phyloP scores from a whole-genome alignment of 2,797 vertebrate genomes.

The Falco naumanni region DNA sequence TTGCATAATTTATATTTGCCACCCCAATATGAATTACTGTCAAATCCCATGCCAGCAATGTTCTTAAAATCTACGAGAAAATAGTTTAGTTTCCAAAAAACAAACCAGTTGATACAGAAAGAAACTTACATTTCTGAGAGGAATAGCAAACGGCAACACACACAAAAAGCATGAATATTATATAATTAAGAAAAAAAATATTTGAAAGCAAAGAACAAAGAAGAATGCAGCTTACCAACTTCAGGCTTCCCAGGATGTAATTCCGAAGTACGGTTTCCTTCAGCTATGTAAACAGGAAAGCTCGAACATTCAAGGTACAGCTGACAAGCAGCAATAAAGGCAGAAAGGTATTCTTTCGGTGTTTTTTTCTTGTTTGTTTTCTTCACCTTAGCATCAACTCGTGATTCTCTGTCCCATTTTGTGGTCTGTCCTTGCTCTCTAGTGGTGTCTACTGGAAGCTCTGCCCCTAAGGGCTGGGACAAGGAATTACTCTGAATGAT shows the following conservation, averaged over 20 bases:
- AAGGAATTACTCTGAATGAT: slow-evolving; percentile 79
- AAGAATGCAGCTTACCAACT: slow-evolving; percentile 67
- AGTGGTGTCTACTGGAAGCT: slow-evolving; percentile 55
- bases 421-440: slow-evolving; percentile 65
- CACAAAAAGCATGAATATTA: neutral
- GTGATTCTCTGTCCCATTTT: slow-evolving; percentile 73
- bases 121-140: neutral
- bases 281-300: slow-evolving; percentile 97
- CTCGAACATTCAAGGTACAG: slow-evolving; percentile 98
- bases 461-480: slow-evolving; percentile 68
- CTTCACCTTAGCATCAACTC: slow-evolving; percentile 70
- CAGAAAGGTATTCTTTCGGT: slow-evolving; percentile 86
- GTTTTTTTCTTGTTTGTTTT: slow-evolving; percentile 64
- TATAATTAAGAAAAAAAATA: neutral
- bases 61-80: neutral
- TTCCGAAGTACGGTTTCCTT: slow-evolving; percentile 91
- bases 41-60: neutral
- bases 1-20: neutral
- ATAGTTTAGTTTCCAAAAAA: neutral
- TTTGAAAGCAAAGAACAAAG: neutral
- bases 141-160: neutral
- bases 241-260: slow-evolving; percentile 81
- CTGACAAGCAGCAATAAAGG: slow-evolving; percentile 95
- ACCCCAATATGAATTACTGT: neutral
- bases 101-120: neutral